Percentiles rank a stretch among this genome's conserved stretches.
Conservation (phyloP, 2,888 invertebrate genomes). For the Troides oblongomaculatus region DNA sequence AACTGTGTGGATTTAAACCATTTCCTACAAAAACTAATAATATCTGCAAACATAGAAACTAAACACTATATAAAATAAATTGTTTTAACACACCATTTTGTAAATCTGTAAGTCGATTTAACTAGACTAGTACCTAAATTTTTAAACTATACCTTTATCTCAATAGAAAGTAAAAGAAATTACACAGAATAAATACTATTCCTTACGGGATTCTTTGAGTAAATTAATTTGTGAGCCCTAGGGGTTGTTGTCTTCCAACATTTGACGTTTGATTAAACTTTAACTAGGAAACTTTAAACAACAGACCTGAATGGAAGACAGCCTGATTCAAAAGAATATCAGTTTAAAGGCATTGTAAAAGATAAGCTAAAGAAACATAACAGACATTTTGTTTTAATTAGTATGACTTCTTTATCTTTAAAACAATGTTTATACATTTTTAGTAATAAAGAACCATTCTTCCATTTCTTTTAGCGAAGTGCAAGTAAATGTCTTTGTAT, state of each 20-base stretch:
- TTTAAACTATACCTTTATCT: background rate
- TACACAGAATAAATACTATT: conserved; percentile 6
- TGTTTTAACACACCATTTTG: too few species aligned
- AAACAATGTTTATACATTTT: too few species aligned
- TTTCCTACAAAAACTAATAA: too few species aligned
- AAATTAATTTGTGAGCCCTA: conserved; percentile 26
- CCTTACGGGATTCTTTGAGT: conserved; percentile 24
- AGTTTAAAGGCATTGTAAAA: background rate
- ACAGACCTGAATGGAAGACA: conserved; percentile 17
- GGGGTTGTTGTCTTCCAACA: conserved; percentile 27
- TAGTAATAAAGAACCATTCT: too few species aligned
- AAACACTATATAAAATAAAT: too few species aligned
- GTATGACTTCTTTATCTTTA: too few species aligned
- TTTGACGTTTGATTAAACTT: conserved; percentile 29
- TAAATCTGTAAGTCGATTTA: too few species aligned
- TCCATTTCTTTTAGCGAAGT: too few species aligned
- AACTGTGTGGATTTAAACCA: too few species aligned
- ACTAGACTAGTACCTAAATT: background rate
- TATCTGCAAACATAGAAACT: too few species aligned
- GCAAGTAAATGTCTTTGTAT: too few species aligned
- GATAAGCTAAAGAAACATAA: conserved; percentile 22
- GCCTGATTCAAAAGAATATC: conserved; percentile 6
- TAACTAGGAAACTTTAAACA: conserved; percentile 23
- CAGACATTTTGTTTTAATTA: background rate
- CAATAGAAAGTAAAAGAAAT: background rate